phyloP scores from a whole-genome alignment of 2,113 vertebrate genomes.

The Mastomys natalensis region DNA sequence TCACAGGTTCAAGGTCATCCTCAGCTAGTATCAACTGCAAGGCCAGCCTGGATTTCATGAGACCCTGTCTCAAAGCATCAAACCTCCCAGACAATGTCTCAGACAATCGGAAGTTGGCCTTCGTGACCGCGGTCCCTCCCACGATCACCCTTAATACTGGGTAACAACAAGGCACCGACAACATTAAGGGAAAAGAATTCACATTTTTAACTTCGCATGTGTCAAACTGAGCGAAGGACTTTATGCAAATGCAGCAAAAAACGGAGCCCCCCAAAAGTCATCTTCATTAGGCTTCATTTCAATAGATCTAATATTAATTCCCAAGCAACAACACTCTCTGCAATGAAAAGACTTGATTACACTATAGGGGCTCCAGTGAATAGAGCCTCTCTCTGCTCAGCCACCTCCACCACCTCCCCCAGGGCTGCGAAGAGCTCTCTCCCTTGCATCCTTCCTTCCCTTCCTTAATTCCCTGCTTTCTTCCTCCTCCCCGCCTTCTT shows the following conservation, averaged over 20 bases:
- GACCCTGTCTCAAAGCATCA: background rate
- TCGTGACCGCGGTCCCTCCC: background rate
- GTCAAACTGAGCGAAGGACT: constrained; percentile 34
- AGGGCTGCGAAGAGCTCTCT: background rate
- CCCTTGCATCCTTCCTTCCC: too few species aligned
- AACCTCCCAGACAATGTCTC: background rate
- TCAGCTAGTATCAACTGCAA: background rate
- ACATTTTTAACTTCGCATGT: constrained; percentile 60
- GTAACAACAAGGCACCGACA: background rate
- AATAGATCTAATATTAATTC: constrained; percentile 74
- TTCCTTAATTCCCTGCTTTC: background rate
- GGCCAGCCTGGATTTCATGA: background rate
- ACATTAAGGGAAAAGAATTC: constrained; percentile 23
- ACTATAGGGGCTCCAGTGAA: constrained; percentile 61
- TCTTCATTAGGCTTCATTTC: constrained; percentile 73
- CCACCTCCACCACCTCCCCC: background rate
- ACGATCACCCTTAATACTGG: background rate
- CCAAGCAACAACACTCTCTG: constrained; percentile 60
- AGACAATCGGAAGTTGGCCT: background rate
- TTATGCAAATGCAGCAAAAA: constrained; percentile 72
- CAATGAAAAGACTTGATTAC: constrained; percentile 67
- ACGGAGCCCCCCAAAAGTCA: constrained; percentile 56
- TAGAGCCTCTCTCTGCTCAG: background rate
- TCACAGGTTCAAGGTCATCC: background rate
- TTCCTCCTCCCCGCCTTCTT: background rate